A percentile compares a stretch with the other conserved stretches of the same genome.
phyloP scores from a whole-genome alignment of 2,113 vertebrate species.

The Aspidoscelis tigris region DNA sequence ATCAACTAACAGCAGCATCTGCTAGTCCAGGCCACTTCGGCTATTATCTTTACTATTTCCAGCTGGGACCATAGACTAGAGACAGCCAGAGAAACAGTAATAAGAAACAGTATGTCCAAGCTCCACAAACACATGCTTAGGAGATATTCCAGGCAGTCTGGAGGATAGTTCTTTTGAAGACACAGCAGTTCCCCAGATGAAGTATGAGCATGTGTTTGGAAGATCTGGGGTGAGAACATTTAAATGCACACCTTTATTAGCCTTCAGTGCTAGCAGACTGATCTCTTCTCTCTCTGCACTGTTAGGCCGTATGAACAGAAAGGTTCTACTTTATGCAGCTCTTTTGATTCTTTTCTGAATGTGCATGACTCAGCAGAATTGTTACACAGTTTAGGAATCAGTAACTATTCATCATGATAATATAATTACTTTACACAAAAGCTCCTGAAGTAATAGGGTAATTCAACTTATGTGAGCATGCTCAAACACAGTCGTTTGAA shows the following conservation, averaged over 20 bases:
- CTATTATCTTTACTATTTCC: constrained; percentile 18
- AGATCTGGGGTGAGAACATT: not conserved
- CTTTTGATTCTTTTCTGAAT: not conserved
- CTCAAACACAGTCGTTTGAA: too few species aligned
- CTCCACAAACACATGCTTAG: accelerated
- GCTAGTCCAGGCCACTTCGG: constrained; percentile 51
- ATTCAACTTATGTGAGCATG: not conserved
- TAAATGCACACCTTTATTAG: not conserved
- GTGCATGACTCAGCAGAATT: not conserved
- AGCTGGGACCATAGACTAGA: constrained; percentile 11
- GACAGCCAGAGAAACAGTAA: constrained; percentile 15
- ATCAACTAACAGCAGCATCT: constrained; percentile 63
- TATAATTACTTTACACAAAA: not conserved
- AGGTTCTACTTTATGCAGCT: not conserved
- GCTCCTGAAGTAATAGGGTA: not conserved
- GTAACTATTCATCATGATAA: not conserved
- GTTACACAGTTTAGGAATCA: not conserved
- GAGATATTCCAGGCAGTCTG: not conserved
- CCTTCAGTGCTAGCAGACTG: not conserved
- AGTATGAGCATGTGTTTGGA: not conserved
- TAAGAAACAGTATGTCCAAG: not conserved
- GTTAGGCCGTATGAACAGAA: not conserved
- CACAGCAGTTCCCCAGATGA: not conserved
- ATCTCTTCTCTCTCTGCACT: not conserved
- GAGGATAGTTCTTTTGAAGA: not conserved